These are phyloP conservation scores for Drosophila prolongata DNA, from an alignment of 2,888 invertebrate genomes.

Conservation along the genomic window DNA sequence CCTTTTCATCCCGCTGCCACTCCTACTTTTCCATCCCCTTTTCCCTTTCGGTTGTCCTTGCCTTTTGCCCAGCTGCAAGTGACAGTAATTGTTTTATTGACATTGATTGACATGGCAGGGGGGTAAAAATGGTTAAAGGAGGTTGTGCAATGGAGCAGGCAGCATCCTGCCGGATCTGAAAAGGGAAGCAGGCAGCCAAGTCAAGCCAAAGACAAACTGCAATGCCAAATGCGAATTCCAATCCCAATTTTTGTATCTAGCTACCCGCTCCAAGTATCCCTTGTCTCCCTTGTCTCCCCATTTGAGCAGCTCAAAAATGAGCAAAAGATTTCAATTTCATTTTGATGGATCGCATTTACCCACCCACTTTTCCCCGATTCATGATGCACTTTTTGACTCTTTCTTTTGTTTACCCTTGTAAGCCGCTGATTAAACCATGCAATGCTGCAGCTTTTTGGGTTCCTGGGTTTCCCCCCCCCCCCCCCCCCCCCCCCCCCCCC, in stretches of 20 bases:
- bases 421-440: constrained; percentile 78
- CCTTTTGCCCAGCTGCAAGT: constrained; percentile 69
- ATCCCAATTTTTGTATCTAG: constrained; percentile 38
- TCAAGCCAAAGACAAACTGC: constrained; percentile 78
- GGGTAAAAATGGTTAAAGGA: constrained; percentile 10
- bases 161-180: constrained; percentile 12
- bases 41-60: constrained; percentile 18
- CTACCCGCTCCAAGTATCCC: constrained; percentile 3
- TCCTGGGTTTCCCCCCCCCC: constrained; percentile 2
- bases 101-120: constrained; percentile 80
- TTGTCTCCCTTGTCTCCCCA: too few species aligned
- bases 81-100: constrained; percentile 83
- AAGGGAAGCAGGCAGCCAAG: constrained; percentile 52
- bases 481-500: constrained; percentile 7
- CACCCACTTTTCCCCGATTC: constrained; percentile 15
- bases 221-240: constrained; percentile 61
- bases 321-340: constrained; percentile 81
- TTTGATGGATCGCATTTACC: constrained; percentile 73
- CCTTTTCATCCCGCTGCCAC: constrained; percentile 14
- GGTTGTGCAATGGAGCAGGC: constrained; percentile 9
- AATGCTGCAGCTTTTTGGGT: constrained; percentile 41
- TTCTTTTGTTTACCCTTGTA: constrained; percentile 72
- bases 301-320: constrained; percentile 70
- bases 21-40: background rate
- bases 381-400: constrained; percentile 60